Evolutionary conservation across 2,113 vertebrate genomes (phyloP).

Genomic region (Varanus komodoensis): DNA sequence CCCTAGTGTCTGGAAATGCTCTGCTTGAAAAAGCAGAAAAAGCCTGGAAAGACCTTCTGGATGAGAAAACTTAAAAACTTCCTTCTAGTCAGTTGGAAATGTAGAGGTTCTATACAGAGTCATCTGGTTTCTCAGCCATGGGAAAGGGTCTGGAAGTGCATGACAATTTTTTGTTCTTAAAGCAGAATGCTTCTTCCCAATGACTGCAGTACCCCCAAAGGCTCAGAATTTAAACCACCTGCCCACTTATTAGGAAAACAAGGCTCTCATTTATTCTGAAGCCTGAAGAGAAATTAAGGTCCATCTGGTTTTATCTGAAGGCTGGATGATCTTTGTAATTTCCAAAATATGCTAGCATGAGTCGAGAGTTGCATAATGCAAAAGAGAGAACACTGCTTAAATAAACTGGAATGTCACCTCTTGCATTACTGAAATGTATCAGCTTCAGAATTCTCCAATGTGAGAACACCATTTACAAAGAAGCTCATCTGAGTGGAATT

Average conservation of each 20-base stretch:
- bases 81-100: neutral
- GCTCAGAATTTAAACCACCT: neutral
- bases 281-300: neutral
- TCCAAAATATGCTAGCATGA: neutral
- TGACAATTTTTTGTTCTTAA: no score
- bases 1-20: no score
- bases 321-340: neutral
- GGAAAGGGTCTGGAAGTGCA: no score
- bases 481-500: neutral
- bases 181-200: no score
- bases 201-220: neutral
- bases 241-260: neutral
- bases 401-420: neutral
- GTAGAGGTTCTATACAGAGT: neutral
- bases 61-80: neutral
- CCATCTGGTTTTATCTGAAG: neutral
- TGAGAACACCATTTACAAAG: neutral
- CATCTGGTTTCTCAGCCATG: no score
- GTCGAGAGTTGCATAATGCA: neutral
- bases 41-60: neutral
- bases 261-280: neutral
- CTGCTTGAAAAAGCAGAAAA: neutral
- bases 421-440: neutral
- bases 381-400: neutral
- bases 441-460: neutral